phyloP scores from a whole-genome alignment of 2,888 invertebrate species.

The Gerris lacustris region DNA sequence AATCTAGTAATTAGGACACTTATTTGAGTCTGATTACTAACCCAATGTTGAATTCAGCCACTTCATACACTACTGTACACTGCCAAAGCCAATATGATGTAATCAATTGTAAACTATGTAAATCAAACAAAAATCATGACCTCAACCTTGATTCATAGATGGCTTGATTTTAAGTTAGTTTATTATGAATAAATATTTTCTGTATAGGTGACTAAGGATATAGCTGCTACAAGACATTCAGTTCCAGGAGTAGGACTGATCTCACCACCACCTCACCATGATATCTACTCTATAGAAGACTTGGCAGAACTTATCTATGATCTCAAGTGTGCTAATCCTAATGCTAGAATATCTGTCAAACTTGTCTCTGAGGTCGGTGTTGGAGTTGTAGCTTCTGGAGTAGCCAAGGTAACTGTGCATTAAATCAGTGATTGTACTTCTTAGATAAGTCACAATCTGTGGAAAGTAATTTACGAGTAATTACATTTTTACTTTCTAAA shows the following conservation, averaged over 20 bases:
- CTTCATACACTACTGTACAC: too few species aligned
- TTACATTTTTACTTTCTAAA: neutral
- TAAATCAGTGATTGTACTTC: neutral
- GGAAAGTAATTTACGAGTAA: too few species aligned
- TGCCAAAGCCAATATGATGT: too few species aligned
- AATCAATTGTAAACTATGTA: too few species aligned
- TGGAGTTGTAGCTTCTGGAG: conserved; percentile 97
- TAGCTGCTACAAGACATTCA: conserved; percentile 88
- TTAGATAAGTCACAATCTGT: too few species aligned
- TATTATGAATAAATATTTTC: too few species aligned
- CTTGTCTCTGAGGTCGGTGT: conserved; percentile 97
- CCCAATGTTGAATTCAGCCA: too few species aligned
- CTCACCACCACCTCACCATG: conserved; percentile 98
- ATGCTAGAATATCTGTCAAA: conserved; percentile 90
- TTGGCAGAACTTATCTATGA: conserved; percentile 96
- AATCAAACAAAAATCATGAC: too few species aligned
- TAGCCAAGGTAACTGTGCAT: conserved; percentile 62
- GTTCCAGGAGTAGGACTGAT: conserved; percentile 95
- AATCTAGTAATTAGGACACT: too few species aligned
- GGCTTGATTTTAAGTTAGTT: too few species aligned
- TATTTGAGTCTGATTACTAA: too few species aligned
- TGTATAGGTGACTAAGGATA: conserved; percentile 69
- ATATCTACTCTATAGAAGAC: conserved; percentile 99
- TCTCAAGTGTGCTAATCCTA: conserved; percentile 91
- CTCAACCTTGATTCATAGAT: too few species aligned